Conservation (phyloP, 2,888 invertebrate genomes). For the Mimas tiliae region DNA sequence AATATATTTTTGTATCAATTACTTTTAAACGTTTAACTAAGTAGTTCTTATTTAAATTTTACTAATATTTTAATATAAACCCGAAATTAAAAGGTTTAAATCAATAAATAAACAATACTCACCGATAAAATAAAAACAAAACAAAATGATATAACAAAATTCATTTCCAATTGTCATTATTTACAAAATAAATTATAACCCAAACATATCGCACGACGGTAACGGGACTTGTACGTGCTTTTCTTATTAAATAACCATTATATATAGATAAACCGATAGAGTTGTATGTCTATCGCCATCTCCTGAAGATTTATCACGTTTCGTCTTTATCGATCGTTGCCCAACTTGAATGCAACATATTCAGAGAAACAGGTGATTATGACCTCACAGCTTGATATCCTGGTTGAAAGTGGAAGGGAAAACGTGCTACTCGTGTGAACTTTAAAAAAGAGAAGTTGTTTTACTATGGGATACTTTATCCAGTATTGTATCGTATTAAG, state of each 20-base stretch:
- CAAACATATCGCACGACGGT: constrained; percentile 10
- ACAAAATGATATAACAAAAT: constrained; percentile 6
- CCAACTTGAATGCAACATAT: constrained; percentile 9
- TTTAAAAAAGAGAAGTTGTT: no score
- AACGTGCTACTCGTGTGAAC: no score
- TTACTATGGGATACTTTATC: no score
- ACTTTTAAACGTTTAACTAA: no score
- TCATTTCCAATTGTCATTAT: constrained; percentile 24
- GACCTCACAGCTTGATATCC: constrained; percentile 10
- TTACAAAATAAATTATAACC: neutral
- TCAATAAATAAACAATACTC: constrained; percentile 6
- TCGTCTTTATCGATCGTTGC: constrained; percentile 32
- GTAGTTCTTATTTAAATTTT: no score
- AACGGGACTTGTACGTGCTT: constrained; percentile 12
- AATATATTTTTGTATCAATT: no score
- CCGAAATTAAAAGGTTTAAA: no score
- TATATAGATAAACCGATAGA: constrained; percentile 19
- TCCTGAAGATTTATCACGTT: constrained; percentile 23
- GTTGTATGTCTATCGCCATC: constrained; percentile 3
- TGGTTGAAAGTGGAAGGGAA: neutral
- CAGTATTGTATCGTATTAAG: no score
- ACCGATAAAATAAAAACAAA: constrained; percentile 16
- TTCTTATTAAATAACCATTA: constrained; percentile 13
- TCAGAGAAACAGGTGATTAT: constrained; percentile 26
- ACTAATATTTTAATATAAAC: no score